Base-by-base conservation (phyloP, 2,797 vertebrate genomes). In the Spinus pinus region DNA sequence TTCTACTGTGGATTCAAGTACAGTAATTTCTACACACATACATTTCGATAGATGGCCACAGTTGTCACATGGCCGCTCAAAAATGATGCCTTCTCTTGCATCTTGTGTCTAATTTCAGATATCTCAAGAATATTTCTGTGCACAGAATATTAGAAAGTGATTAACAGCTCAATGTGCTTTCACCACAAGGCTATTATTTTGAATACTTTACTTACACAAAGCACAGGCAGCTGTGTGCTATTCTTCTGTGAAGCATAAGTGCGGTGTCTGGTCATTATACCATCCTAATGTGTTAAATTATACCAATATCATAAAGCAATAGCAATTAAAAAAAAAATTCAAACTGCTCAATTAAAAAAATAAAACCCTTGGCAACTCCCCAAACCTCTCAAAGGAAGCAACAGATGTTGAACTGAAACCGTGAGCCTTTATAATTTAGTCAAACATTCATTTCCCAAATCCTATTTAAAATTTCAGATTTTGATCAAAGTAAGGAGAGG, bases 181-280 rank as follows among this genome's bases (percentile, higher is more conserved):
- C 88, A 91, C 94, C 84, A 92, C 81, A 92, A 94, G 88, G 81
- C 61, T 87, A 50, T 90, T 97, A 94, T 96, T 97, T 94, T 89
- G 90, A 85, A 12, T 69, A 33, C 51, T 94, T 96, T 78, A 2
- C 11, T 25, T 81, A 50, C 85, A 95, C 75, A 96, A 94, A 97
- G 96, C 93, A 70, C 31, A 69, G 86, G 79, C 95, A 96, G 96
- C 94, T 97, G 96, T 75, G 72, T 93, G 60, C 72, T 91, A 56
- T 91, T 93, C 92, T 96, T 94, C 89, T 79, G 61, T 51, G 81
- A 92, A 88, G 77, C 66, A 86, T 72, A 56, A 82, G 51, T 87
- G 66, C 17, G 54, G 35, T 71, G 75, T 90, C 86, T 95, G 54
- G 89, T 91, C 72, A 95, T 90, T 95, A 86, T 88, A 39, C 46